Percentiles rank a stretch among this genome's conserved stretches.
Conservation (phyloP, 2,113 vertebrate genomes). For the Odontophorus gujanensis region DNA sequence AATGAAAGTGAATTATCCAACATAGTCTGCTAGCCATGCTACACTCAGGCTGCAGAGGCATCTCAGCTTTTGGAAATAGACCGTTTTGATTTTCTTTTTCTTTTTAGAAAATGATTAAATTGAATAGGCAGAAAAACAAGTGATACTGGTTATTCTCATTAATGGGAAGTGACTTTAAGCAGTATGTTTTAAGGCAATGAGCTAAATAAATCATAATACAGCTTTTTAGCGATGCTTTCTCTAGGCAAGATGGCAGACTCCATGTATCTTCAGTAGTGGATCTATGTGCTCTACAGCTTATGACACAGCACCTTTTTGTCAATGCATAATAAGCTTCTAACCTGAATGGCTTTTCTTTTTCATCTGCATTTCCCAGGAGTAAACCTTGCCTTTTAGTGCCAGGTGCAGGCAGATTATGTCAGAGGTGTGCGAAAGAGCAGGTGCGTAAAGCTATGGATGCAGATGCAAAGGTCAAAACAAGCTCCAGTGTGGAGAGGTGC, state of each 20-base stretch:
- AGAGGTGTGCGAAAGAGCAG: background rate
- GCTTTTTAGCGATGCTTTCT: background rate
- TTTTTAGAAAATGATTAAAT: background rate
- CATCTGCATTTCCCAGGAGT: background rate
- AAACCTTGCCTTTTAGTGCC: background rate
- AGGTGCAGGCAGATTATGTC: background rate
- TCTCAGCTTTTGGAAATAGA: background rate
- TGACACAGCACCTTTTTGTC: background rate
- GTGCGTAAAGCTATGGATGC: background rate
- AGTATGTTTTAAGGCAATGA: background rate
- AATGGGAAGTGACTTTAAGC: background rate
- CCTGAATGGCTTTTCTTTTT: background rate
- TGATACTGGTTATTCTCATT: background rate
- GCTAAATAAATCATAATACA: background rate
- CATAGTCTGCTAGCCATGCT: background rate
- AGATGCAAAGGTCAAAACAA: background rate
- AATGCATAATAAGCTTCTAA: background rate
- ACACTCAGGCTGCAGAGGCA: background rate
- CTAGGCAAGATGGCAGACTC: background rate
- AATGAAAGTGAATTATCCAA: background rate
- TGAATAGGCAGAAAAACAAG: background rate
- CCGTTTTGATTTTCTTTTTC: background rate
- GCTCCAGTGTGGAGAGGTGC: background rate
- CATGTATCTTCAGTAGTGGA: background rate
- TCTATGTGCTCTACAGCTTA: background rate